Conservation (phyloP, 2,113 vertebrate species). For the Nothoprocta pentlandii region DNA sequence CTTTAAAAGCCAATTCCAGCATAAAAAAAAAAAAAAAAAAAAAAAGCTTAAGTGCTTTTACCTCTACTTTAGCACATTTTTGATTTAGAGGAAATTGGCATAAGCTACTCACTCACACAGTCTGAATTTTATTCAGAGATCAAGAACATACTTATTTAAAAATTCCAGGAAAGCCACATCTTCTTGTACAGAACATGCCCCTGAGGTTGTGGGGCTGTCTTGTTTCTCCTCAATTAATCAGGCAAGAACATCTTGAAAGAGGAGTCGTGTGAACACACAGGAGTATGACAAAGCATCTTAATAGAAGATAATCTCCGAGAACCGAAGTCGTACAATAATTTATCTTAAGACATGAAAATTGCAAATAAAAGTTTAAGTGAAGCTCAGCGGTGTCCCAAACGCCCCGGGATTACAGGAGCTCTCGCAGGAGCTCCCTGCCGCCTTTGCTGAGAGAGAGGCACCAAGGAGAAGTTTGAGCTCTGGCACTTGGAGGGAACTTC, state of each 20-base stretch:
- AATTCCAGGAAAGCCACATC: not conserved
- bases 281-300: conserved; percentile 73
- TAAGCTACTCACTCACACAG: not conserved
- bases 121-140: not conserved
- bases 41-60: not conserved
- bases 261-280: not conserved
- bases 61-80: not conserved
- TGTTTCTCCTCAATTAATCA: not conserved
- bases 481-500: not conserved
- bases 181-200: not conserved
- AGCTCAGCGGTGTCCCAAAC: not conserved
- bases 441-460: not conserved
- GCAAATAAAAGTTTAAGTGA: not conserved
- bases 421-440: not conserved
- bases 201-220: not conserved
- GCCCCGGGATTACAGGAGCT: rapidly evolving
- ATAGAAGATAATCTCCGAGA: not conserved
- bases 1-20: not conserved
- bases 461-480: not conserved
- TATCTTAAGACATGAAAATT: not conserved
- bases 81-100: not conserved
- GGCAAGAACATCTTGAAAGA: not conserved
- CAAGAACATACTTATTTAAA: not conserved
- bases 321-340: not conserved
- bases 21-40: not conserved